phyloP scores from a whole-genome alignment of 2,113 vertebrate genomes.

The Heterocephalus glaber region DNA sequence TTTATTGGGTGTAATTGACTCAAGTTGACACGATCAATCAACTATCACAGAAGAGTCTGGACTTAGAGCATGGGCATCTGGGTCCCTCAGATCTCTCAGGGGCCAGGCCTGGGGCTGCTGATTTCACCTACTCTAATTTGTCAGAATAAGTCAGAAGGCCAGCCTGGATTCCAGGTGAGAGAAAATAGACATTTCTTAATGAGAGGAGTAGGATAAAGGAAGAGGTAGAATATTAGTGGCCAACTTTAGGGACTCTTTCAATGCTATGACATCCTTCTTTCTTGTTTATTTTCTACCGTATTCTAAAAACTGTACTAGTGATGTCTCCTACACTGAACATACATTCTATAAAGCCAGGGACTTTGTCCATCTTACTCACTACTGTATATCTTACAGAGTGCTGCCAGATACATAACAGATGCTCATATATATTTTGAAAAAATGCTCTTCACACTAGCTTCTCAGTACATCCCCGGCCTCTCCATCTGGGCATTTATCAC shows the following conservation, averaged over 20 bases:
- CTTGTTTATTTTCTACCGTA: conserved; percentile 20
- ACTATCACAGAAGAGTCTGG: neutral
- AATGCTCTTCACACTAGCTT: neutral
- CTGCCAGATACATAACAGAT: neutral
- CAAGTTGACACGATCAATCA: neutral
- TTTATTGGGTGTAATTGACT: neutral
- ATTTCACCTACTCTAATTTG: neutral
- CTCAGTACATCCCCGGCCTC: neutral
- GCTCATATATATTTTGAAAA: neutral
- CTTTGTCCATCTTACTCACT: conserved; percentile 15
- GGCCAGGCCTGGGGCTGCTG: neutral
- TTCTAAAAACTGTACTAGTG: neutral
- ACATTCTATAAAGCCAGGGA: neutral
- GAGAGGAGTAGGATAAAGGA: neutral
- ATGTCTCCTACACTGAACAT: neutral
- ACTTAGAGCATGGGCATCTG: neutral
- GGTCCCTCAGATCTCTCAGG: neutral
- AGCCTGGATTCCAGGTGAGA: neutral
- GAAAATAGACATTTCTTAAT: neutral
- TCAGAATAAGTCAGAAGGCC: neutral
- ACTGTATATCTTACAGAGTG: neutral
- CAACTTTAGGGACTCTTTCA: neutral
- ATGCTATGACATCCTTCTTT: neutral
- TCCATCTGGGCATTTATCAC: neutral
- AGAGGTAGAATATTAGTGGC: neutral